A percentile compares a stretch with the other conserved stretches of the same genome.
These are phyloP conservation scores for Trichoplusia ni DNA, from an alignment of 1,140 invertebrate species.

Conservation along the genomic window DNA sequence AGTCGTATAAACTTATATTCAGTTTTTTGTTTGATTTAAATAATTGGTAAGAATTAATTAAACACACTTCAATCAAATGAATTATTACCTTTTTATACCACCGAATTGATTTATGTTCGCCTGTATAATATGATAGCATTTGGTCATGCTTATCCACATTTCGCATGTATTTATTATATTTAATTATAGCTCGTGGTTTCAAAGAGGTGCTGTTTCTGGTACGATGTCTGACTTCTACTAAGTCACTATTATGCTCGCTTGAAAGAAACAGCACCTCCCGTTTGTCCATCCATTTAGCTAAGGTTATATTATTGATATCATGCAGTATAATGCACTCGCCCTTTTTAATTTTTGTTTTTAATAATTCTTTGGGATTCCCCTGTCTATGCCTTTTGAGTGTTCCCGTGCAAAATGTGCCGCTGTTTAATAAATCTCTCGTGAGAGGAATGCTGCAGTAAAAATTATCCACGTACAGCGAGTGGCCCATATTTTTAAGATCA, in stretches of 20 bases:
- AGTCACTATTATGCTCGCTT: constrained; percentile 21
- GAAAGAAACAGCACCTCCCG: constrained; percentile 24
- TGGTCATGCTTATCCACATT: constrained; percentile 33
- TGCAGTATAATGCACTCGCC: constrained; percentile 1
- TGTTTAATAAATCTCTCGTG: constrained; percentile 9
- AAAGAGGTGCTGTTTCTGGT: constrained; percentile 5
- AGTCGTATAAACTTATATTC: too few species aligned
- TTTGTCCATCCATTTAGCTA: constrained; percentile 31
- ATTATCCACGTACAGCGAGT: constrained; percentile 29
- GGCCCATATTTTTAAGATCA: constrained; percentile 26
- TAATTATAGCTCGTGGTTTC: constrained; percentile 28
- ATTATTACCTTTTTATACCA: too few species aligned
- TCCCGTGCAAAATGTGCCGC: constrained; percentile 17
- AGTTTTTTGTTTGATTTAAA: too few species aligned
- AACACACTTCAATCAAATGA: too few species aligned
- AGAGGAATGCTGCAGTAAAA: constrained; percentile 18
- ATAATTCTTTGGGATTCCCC: constrained; percentile 12
- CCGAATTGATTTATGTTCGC: constrained; percentile 26
- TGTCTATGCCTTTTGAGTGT: constrained; percentile 23
- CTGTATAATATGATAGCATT: constrained; percentile 29
- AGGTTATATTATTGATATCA: not conserved
- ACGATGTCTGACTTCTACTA: constrained; percentile 18
- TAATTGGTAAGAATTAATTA: too few species aligned
- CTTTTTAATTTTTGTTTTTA: constrained; percentile 32
- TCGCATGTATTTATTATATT: constrained; percentile 36